Base-by-base conservation (phyloP, 2,113 vertebrate species). In the Eublepharis macularius region DNA sequence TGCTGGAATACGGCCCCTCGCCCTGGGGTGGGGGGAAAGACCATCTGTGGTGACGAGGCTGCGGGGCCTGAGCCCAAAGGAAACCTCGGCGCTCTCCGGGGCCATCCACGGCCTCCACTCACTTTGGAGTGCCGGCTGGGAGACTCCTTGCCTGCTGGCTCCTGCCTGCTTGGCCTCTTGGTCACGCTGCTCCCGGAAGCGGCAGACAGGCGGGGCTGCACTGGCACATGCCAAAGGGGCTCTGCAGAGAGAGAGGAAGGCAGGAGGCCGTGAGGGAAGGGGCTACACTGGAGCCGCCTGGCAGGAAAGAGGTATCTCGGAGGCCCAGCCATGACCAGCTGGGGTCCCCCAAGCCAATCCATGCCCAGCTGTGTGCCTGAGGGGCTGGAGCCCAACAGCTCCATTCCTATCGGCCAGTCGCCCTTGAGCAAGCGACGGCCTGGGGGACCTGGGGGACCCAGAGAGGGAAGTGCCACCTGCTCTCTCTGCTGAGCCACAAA, bases 1-100 rank as follows among this genome's bases (percentile, higher is more conserved):
- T 99, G 91, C 98, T 99, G 19, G 98, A 99, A 91, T 98, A 98
- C 49, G 96, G 98, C 6, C 97, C 88, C 60, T 99, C 98, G 0
- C 97, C 96, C 98, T 99, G 94, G 5, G 29, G 34, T 0, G 49
- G 32, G 43, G 8, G 68, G 21, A 8, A 26, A 9, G 43, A 21
- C 17, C 3, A 24, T 60, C 29, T 26, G 36, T 2, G 10, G n/a
- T 1, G 2, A 12, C 34, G 1, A 34, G 36, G 34, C 16, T 14
- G 45, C 45, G 4, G 26, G 47, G 2, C 1, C 36, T 29, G 49
- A 29, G 49, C 6, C 24, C 24, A 34, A 11, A n/a, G 66, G 32
- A 1, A n/a, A 9, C 10, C 29, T 29, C 34, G 1, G 34, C 0
- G 21, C 2, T 16, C 19, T 24, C 32, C 16, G 1, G 7, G 45